Base-by-base conservation (phyloP, 53 echinoderm and acorn worm genomes). In the Patiria pectinifera region DNA sequence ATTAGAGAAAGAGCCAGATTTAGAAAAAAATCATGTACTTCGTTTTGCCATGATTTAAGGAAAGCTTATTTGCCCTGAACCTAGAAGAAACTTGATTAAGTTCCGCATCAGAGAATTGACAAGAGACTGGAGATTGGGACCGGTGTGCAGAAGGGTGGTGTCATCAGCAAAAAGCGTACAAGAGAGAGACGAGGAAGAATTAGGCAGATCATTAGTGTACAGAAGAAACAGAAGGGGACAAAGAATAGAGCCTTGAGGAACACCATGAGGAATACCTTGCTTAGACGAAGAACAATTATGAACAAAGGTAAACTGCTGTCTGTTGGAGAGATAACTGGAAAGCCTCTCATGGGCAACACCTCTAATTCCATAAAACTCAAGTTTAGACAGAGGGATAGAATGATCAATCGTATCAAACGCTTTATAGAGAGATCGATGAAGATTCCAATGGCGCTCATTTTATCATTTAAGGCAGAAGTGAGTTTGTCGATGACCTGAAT, bases 101-200 rank as follows among this genome's bases (percentile, higher is more conserved):
- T 48, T 75, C 87, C 21, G 24, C 2, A 47, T 87, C 0, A 71
- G 59, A 12, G 77, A 61, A 21, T 76, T 14, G 11, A 58, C 3
- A 16, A 53, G 45, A 35, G 87, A 71, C n/a, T 18, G n/a, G 2
- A 71, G 48, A 10, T 60, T 21, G 16, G 76, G 60, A 19, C 58
- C n/a, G 23, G 87, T 53, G 22, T 59, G 12, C 23, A 59, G n/a
- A 59, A 87, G 48, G 21, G 77, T 76, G 2, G 87, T 87, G 15
- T 87, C 87, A 59, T 87, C 75, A 75, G 77, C 77, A 58, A 87
- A 35, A 87, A 87, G 26, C 19, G 76, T 87, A 45, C 76, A 87
- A 11, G 53, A 45, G 8, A 87, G 59, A 10, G 53, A 12, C 12
- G 53, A n/a, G 18, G 87, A 75, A 58, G 75, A 86, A 47, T 18